phyloP scores from a whole-genome alignment of 2,113 vertebrate species.

The Dicaeum eximium region DNA sequence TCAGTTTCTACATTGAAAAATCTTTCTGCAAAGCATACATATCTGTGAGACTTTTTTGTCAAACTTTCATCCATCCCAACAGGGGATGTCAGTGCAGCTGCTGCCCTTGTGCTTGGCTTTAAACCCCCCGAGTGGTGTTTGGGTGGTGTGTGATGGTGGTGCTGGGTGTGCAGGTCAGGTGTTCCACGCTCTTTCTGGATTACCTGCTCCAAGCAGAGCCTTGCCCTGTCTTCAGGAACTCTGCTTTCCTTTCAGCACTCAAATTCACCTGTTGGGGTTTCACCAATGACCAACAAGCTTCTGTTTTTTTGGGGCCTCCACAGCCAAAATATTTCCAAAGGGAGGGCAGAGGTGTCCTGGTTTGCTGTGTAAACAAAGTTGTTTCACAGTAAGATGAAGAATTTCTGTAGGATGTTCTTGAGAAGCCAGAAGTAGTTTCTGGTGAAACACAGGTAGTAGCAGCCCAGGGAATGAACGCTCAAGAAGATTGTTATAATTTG shows the following conservation, averaged over 20 bases:
- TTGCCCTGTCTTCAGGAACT: neutral
- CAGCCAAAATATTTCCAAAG: neutral
- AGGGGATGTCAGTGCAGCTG: neutral
- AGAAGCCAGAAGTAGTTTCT: neutral
- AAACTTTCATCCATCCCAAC: no score
- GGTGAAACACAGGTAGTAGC: neutral
- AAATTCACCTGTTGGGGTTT: neutral
- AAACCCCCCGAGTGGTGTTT: neutral
- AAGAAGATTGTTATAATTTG: neutral
- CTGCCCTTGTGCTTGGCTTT: neutral
- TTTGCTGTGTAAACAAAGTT: neutral
- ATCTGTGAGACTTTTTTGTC: no score
- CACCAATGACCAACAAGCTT: no score
- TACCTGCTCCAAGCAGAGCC: neutral
- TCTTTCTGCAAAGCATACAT: no score
- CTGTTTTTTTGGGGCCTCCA: rapidly evolving
- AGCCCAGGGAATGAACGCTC: neutral
- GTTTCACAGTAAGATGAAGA: neutral
- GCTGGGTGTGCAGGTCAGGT: neutral
- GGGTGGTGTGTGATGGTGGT: neutral
- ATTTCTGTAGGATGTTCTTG: neutral
- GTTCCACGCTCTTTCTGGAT: neutral
- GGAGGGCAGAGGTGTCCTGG: neutral
- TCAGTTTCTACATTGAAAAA: no score
- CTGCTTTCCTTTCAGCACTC: neutral